Base-by-base conservation (phyloP, 2,888 invertebrate species). In the Beris chalybata region DNA sequence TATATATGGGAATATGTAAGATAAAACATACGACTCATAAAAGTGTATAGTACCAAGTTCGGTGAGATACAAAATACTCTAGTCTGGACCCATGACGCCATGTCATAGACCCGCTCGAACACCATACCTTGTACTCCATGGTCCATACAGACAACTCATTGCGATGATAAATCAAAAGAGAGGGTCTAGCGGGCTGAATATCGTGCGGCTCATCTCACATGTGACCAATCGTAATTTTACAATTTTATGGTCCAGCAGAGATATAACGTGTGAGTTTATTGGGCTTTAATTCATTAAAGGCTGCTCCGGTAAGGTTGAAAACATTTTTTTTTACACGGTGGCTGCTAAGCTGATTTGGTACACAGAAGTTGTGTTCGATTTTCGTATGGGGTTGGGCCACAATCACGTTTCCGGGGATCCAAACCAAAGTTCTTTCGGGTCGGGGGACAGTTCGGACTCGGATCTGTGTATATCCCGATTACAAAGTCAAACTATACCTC, bases 151-250 rank as follows among this genome's bases (percentile, higher is more conserved):
- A 59, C 61, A 61, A 61, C 61, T 61, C 61, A 61, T 61, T 61
- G 61, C 61, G 31, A 64, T 44, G 54, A 54, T 64, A 64, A 64
- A 64, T 64, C 64, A 61, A 61, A 61, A 32, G 50, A 59, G 48
- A 59, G 15, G 59, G 48, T 48, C n/a, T 48, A 3, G 50, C 50
- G 13, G 43, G 50, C 52, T 29, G 13, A 15, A 61, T 50, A 15
- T 56, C 43, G 44, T 56, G 61, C 7, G 48, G 52, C 61, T 61
- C 61, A 61, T 65, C 44, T 65, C 50, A 44, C 56, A 66, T 66
- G 66, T 66, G 68, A 66, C 68, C 68, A 68, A 68, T 68, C 68
- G 68, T 66, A 66, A 66, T 68, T 68, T 66, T 54, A 64, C 68
- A 65, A 68, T 63, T 65, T 68, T 66, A 68, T 68, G 66, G 68